Percentiles rank a stretch among this genome's conserved stretches.
Conservation (phyloP, 1,140 invertebrate genomes). For the Drosophila kurseongensis region DNA sequence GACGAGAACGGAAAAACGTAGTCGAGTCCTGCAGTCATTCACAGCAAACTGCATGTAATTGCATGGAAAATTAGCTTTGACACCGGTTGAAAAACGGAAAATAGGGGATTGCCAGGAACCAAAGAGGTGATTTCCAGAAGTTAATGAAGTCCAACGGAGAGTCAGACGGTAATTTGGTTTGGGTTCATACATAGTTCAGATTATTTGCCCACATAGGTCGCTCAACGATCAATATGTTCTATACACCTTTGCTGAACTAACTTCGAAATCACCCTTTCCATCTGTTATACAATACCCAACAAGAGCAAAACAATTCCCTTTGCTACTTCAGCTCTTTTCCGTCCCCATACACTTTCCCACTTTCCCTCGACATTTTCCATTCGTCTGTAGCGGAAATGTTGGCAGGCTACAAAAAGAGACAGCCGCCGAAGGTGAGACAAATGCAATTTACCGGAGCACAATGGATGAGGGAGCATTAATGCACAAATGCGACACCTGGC, state of each 20-base stretch:
- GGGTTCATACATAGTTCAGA: slow-evolving; percentile 39
- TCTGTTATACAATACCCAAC: slow-evolving; percentile 11
- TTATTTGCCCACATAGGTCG: slow-evolving; percentile 22
- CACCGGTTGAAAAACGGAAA: neutral
- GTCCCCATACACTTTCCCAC: neutral
- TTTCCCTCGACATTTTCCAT: slow-evolving; percentile 30
- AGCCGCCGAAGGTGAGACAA: slow-evolving; percentile 24
- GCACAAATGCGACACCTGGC: slow-evolving; percentile 40
- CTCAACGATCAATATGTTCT: slow-evolving; percentile 34
- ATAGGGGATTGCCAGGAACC: slow-evolving; percentile 7
- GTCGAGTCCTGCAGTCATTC: slow-evolving; percentile 5
- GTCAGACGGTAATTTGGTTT: slow-evolving; percentile 19
- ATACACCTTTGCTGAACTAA: neutral
- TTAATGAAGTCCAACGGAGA: slow-evolving; percentile 41
- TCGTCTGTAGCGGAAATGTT: slow-evolving; percentile 74
- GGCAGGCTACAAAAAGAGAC: slow-evolving; percentile 32
- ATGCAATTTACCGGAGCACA: slow-evolving; percentile 46
- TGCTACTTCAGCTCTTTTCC: slow-evolving; percentile 8
- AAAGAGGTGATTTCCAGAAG: slow-evolving; percentile 8
- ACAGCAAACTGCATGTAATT: slow-evolving; percentile 56
- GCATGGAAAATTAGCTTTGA: slow-evolving; percentile 72
- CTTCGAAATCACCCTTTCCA: neutral
- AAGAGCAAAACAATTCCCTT: slow-evolving; percentile 21
- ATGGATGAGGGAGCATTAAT: slow-evolving; percentile 37
- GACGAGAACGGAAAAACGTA: slow-evolving; percentile 6